Evolutionary conservation across 2,888 invertebrate genomes (phyloP).

Genomic region (Halictus quadricinctus): DNA sequence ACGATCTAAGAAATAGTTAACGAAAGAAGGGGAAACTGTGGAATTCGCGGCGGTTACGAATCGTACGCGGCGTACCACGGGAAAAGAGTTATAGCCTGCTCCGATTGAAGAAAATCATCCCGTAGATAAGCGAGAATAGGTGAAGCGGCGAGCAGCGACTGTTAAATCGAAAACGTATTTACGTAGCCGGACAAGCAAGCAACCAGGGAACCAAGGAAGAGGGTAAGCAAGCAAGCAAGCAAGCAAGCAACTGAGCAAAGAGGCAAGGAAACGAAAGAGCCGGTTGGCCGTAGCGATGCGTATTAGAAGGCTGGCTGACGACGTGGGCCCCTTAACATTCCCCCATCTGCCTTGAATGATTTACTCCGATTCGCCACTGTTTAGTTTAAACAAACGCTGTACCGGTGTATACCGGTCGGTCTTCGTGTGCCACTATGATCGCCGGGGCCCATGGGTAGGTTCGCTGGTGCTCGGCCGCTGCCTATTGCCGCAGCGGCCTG

Average conservation of each 20-base stretch:
- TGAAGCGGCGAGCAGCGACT: slow-evolving; percentile 7
- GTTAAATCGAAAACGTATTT: slow-evolving; percentile 45
- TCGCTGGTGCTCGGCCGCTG: neutral
- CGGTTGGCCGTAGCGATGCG: slow-evolving; percentile 30
- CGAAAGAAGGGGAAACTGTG: neutral
- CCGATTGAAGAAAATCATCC: slow-evolving; percentile 32
- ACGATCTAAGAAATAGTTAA: neutral
- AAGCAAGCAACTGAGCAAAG: slow-evolving; percentile 3
- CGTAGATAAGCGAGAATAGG: slow-evolving; percentile 15
- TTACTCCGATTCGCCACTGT: slow-evolving; percentile 66
- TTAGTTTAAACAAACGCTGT: slow-evolving; percentile 63
- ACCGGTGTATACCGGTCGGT: slow-evolving; percentile 53
- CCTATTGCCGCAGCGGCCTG: slow-evolving; percentile 36
- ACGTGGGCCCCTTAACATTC: slow-evolving; percentile 57
- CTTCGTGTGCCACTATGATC: slow-evolving; percentile 55
- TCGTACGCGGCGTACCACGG: neutral
- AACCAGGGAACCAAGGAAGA: neutral
- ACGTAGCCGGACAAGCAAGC: slow-evolving; percentile 2
- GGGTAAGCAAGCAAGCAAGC: neutral
- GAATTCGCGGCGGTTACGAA: neutral
- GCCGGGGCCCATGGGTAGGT: slow-evolving; percentile 24
- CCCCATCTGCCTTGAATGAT: slow-evolving; percentile 59
- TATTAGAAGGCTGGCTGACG: slow-evolving; percentile 52
- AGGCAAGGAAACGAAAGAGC: slow-evolving; percentile 37
- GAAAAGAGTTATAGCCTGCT: slow-evolving; percentile 26